Base-by-base conservation (phyloP, 2,113 vertebrate species). In the Chinchilla lanigera region DNA sequence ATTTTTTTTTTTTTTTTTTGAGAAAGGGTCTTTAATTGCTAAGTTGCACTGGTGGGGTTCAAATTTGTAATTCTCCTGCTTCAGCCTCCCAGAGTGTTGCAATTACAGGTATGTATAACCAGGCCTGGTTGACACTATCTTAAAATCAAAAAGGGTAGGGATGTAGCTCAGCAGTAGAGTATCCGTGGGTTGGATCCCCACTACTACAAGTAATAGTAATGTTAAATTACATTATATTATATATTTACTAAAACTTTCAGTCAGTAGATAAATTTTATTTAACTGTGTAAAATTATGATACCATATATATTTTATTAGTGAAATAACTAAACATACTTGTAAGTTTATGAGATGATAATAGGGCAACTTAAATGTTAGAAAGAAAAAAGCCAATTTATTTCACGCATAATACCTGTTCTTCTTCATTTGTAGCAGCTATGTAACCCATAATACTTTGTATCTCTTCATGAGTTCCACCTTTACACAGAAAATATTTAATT, bases 401-500 rank as follows among this genome's bases (percentile, higher is more conserved):
- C 6, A n/a, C 52, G 5, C 47, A 73, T 85, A 99, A 78, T 85
- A 99, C 99, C 99, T 99, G 99, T 22, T 99, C 99, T 97, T 99
- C 99, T 0, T 99, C 99, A 96, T 96, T 99, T 33, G 99, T 99
- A 93, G 99, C 99, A 96, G 99, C 99, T 19, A 99, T 98, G 83
- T 99, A 99, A 98, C 99, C 99, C 97, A 99, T 98, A 65, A 99
- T 99, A 98, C 99, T 99, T 93, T 99, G 99, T 98, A 99, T 99
- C 98, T 99, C 99, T 80, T 99, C 99, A 97, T 99, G 99, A 0
- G 99, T 98, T 97, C 99, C 99, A 91, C 99, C 99, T 98, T 99
- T 99, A 98, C 99, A 99, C 97, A 99, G 98, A 98, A 99, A 99
- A 97, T 99, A 99, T 86, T 99, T 99, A 97, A 99, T 98, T 41